Conservation (phyloP, 2,113 vertebrate genomes). For the Xenopus laevis region DNA sequence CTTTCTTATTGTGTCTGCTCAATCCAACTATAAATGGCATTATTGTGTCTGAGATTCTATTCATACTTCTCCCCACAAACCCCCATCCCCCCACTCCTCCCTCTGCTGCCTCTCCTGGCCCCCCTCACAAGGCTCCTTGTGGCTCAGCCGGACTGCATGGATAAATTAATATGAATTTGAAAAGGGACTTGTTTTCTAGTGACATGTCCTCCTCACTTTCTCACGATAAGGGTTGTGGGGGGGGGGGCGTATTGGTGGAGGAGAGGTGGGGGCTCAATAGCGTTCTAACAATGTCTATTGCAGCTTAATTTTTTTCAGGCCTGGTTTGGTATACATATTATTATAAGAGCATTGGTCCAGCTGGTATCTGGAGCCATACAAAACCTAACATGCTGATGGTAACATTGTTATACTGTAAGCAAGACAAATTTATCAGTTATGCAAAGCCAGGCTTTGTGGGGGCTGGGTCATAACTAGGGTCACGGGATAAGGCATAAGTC, state of each 20-base stretch:
- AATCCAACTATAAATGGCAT: constrained; percentile 76
- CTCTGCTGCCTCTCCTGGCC: constrained; percentile 57
- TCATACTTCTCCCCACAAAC: constrained; percentile 44
- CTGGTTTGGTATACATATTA: constrained; percentile 7
- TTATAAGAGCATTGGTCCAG: neutral
- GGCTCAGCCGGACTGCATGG: constrained; percentile 33
- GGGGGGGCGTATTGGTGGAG: constrained; percentile 22
- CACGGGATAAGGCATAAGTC: neutral
- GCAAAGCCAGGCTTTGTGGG: neutral
- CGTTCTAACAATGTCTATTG: constrained; percentile 15
- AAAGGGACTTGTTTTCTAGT: constrained; percentile 41
- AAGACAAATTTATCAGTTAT: neutral
- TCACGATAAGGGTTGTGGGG: constrained; percentile 29
- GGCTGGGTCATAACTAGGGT: neutral
- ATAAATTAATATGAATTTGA: constrained; percentile 47
- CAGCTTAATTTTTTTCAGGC: constrained; percentile 5
- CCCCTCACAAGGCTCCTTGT: constrained; percentile 41
- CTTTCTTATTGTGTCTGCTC: constrained; percentile 76
- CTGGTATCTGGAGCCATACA: neutral
- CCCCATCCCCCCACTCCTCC: constrained; percentile 21
- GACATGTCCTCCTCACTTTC: constrained; percentile 43
- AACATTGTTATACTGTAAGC: neutral
- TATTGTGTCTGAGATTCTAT: constrained; percentile 79
- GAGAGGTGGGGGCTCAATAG: constrained; percentile 14
- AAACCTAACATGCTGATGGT: neutral